Evolutionary conservation across 1,140 invertebrate species (phyloP).

Genomic region (Achatina immaculata): DNA sequence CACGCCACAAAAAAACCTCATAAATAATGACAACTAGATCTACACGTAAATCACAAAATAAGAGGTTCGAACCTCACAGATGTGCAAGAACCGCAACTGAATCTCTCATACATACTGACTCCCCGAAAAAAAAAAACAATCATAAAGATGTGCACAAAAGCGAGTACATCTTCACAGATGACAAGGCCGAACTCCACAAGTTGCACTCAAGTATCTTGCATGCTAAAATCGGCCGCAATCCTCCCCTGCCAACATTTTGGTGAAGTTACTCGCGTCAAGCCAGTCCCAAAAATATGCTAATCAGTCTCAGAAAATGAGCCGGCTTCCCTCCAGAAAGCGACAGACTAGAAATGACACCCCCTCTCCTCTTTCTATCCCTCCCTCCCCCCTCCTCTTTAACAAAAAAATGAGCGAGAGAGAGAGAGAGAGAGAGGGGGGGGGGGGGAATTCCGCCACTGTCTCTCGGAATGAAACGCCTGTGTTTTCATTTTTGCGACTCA

Average conservation of each 20-base stretch:
- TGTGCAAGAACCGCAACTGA: too few relatives aligned
- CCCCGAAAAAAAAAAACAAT: too few relatives aligned
- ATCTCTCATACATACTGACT: too few relatives aligned
- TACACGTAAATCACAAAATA: too few relatives aligned
- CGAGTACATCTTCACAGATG: too few relatives aligned
- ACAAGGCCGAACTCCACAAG: too few relatives aligned
- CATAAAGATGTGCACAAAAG: too few relatives aligned
- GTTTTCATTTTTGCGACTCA: slow-evolving; percentile 12
- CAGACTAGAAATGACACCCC: not conserved
- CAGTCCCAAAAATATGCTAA: slow-evolving; percentile 6
- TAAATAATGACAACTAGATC: too few relatives aligned
- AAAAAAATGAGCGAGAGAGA: not conserved
- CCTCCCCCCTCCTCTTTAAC: not conserved
- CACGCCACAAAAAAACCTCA: too few relatives aligned
- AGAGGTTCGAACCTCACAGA: too few relatives aligned
- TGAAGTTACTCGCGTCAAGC: not conserved
- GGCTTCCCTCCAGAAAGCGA: not conserved
- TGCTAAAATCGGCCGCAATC: too few relatives aligned
- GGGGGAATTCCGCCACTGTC: not conserved
- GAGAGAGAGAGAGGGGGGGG: not conserved
- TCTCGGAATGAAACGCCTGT: not conserved
- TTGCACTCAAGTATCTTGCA: too few relatives aligned
- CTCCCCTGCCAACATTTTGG: not conserved
- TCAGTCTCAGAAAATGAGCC: not conserved
- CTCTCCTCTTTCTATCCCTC: not conserved